Evolutionary conservation across 2,888 invertebrate genomes (phyloP).

Genomic region (Chrysolina americana): DNA sequence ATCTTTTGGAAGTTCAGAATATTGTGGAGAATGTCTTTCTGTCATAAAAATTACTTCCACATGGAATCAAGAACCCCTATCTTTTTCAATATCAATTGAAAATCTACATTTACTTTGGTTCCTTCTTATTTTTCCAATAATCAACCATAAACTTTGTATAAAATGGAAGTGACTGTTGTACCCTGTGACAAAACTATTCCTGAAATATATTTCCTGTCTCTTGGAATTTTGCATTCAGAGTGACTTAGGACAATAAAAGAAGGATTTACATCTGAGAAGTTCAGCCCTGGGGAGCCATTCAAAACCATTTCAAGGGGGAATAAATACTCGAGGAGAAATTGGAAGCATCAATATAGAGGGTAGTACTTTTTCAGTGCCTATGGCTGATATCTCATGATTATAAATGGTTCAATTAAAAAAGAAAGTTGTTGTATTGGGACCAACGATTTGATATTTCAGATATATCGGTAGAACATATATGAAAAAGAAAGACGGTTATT

Average conservation of each 20-base stretch:
- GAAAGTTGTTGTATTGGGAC: too few species aligned
- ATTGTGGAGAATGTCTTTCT: too few species aligned
- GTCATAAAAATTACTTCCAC: too few species aligned
- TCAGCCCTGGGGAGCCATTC: background rate
- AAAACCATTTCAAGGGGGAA: background rate
- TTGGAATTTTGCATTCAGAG: background rate
- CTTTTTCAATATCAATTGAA: too few species aligned
- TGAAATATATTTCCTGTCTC: background rate
- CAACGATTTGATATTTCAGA: too few species aligned
- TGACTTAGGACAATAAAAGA: conserved; percentile 3
- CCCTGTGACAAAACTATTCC: background rate
- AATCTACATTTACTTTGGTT: too few species aligned
- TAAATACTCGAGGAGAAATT: background rate
- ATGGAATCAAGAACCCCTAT: too few species aligned
- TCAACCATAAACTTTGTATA: background rate
- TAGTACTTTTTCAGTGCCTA: background rate
- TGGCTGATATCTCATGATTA: too few species aligned
- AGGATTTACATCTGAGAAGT: conserved; percentile 3
- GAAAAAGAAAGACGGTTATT: too few species aligned
- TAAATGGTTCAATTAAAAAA: too few species aligned
- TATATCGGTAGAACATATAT: too few species aligned
- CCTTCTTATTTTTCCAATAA: background rate
- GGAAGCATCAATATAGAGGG: background rate
- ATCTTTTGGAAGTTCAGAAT: too few species aligned
- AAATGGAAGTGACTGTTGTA: background rate